A percentile compares a stretch with the other conserved stretches of the same genome.
Conservation (phyloP, 2,797 vertebrate species). For the Orestias chungarensis region DNA sequence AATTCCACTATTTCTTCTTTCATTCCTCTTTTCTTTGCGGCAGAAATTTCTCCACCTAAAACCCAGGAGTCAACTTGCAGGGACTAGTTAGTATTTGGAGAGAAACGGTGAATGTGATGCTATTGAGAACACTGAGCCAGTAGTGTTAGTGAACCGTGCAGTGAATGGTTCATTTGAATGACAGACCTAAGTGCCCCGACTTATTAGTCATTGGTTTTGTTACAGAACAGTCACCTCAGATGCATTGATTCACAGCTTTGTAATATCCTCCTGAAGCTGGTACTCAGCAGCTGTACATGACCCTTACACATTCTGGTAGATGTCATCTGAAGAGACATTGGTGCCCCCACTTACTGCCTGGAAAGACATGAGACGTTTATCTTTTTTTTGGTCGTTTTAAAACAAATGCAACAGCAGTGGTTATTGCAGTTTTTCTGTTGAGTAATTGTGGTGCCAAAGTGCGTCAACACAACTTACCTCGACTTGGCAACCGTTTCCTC, state of each 20-base stretch:
- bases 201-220: conserved; percentile 14
- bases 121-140: background rate
- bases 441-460: conserved; percentile 26
- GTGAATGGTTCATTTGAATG: conserved; percentile 8
- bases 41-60: conserved; percentile 10
- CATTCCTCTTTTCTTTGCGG: background rate
- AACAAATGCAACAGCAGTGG: background rate
- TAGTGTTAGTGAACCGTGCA: background rate
- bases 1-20: background rate
- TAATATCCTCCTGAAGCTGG: conserved; percentile 8
- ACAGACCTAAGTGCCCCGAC: background rate
- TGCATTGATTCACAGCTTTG: background rate
- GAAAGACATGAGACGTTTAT: conserved; percentile 20
- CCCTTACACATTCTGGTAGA: conserved; percentile 78
- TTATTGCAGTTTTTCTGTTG: conserved; percentile 25
- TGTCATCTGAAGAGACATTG: conserved; percentile 49
- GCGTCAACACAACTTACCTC: conserved; percentile 60
- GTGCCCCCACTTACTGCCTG: conserved; percentile 48
- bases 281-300: background rate
- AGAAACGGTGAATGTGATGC: background rate
- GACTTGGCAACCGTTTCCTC: conserved; percentile 5
- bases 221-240: background rate
- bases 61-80: background rate
- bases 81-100: background rate
- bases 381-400: conserved; percentile 1